Conservation (phyloP, 2,888 invertebrate genomes). For the Hypercompe scribonia region DNA sequence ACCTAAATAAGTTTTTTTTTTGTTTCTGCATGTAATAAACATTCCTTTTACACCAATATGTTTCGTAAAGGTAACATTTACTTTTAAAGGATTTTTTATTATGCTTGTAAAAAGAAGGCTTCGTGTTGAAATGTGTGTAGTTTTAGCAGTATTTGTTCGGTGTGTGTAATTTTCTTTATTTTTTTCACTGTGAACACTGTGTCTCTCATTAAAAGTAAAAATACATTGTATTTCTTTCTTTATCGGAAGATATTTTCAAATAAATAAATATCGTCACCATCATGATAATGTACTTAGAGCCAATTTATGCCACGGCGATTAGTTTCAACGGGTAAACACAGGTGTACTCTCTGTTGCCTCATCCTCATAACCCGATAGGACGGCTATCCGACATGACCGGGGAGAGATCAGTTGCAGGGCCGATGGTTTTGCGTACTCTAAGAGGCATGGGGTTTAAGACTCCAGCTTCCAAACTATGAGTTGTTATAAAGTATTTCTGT, state of each 20-base stretch:
- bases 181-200: not conserved
- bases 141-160: not conserved
- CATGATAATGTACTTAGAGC: no score
- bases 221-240: not conserved
- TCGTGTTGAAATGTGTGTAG: not conserved
- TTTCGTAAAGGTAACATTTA: not conserved
- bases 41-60: not conserved
- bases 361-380: no score
- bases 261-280: no score
- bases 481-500: no score
- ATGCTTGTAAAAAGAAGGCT: not conserved
- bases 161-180: not conserved
- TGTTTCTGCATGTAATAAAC: constrained; percentile 1
- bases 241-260: not conserved
- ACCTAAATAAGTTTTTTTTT: not conserved
- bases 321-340: no score
- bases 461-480: no score
- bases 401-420: no score
- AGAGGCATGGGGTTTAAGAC: no score
- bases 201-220: not conserved
- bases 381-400: no score
- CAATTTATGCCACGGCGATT: no score
- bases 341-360: no score
- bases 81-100: constrained; percentile 1
- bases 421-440: no score